Conservation (phyloP, 2,888 invertebrate genomes). For the Julus scandinavius region DNA sequence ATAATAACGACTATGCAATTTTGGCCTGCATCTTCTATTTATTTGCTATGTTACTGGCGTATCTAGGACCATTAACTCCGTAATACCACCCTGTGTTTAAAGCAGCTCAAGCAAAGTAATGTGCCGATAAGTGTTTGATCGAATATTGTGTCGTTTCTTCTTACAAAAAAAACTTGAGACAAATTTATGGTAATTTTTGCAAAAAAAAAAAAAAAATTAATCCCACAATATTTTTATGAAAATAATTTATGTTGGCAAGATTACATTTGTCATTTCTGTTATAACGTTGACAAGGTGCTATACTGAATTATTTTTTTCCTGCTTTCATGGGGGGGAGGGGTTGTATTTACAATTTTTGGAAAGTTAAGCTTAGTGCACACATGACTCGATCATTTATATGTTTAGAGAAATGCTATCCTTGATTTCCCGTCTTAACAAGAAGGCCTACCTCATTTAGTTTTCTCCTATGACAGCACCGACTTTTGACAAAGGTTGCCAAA, state of each 20-base stretch:
- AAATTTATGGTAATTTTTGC: too few species aligned
- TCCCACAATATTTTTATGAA: too few species aligned
- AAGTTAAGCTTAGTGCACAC: background rate
- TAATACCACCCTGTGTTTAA: background rate
- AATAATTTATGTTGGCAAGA: too few species aligned
- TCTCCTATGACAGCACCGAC: background rate
- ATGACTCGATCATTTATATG: background rate
- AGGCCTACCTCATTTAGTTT: slow-evolving; percentile 16
- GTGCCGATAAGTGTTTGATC: background rate
- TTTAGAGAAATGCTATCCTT: background rate
- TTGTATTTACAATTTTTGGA: background rate
- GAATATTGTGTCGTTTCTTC: too few species aligned
- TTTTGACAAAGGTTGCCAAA: background rate
- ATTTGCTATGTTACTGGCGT: background rate
- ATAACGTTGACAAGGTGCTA: too few species aligned
- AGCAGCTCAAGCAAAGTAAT: background rate
- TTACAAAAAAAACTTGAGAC: too few species aligned
- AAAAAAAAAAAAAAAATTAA: too few species aligned
- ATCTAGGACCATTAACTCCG: background rate
- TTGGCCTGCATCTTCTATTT: background rate
- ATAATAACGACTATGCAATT: slow-evolving; percentile 8
- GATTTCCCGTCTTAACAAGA: background rate
- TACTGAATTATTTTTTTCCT: too few species aligned
- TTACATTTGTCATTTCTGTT: too few species aligned
- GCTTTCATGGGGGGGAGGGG: too few species aligned